A percentile compares a stretch with the other conserved stretches of the same genome.
These are phyloP conservation scores for Eledone cirrhosa DNA, from an alignment of 2,888 invertebrate species.

Conservation along the genomic window DNA sequence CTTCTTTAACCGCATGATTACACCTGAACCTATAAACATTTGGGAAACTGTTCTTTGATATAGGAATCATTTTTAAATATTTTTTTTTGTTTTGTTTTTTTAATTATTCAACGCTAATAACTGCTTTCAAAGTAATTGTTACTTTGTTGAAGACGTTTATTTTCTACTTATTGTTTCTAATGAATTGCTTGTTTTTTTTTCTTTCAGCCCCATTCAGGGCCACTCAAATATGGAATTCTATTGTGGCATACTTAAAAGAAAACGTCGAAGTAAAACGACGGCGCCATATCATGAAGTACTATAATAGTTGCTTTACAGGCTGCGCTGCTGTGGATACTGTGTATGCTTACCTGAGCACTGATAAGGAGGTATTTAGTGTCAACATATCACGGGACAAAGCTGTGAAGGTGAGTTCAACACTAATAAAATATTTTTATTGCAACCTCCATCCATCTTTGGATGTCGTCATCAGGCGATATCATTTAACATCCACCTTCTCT, in stretches of 20 bases:
- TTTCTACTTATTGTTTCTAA: neutral
- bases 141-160: neutral
- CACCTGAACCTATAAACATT: neutral
- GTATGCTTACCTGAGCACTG: conserved; percentile 55
- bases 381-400: conserved; percentile 60
- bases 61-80: neutral
- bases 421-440: neutral
- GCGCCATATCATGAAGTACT: conserved; percentile 54
- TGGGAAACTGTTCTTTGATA: neutral
- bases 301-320: conserved; percentile 62
- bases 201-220: conserved; percentile 59
- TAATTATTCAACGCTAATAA: too few species aligned
- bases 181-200: neutral
- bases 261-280: conserved; percentile 59
- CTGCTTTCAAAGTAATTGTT: neutral
- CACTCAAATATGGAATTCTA: conserved; percentile 64
- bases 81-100: too few species aligned
- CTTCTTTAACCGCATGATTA: too few species aligned
- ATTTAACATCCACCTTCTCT: too few species aligned
- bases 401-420: conserved; percentile 48
- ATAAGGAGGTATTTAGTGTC: conserved; percentile 52
- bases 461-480: too few species aligned
- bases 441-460: neutral
- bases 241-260: conserved; percentile 56
- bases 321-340: conserved; percentile 63